These are phyloP conservation scores for Sprattus sprattus DNA, from an alignment of 2,113 vertebrate species.

Conservation along the genomic window DNA sequence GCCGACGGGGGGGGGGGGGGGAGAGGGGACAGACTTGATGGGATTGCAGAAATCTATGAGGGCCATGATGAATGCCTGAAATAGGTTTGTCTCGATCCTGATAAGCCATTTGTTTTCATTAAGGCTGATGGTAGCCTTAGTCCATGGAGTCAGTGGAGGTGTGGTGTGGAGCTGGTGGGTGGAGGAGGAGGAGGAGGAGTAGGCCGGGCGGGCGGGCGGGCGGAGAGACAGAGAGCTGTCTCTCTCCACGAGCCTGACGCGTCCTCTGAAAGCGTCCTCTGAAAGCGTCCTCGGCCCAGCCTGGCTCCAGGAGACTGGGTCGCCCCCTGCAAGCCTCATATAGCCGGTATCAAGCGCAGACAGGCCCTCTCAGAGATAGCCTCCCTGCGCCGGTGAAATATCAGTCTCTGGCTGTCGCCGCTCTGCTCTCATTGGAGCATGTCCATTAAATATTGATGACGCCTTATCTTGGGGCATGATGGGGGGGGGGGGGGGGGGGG, in stretches of 20 bases:
- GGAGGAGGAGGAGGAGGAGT: constrained; percentile 38
- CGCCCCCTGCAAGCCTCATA: background rate
- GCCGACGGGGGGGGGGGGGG: constrained; percentile 59
- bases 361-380: background rate
- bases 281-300: constrained; percentile 64
- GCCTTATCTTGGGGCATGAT: constrained; percentile 47
- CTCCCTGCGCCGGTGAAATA: constrained; percentile 42
- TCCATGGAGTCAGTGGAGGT: constrained; percentile 37
- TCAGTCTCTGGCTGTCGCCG: constrained; percentile 52
- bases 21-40: constrained; percentile 66
- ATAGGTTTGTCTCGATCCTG: constrained; percentile 74
- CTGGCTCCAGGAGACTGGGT: background rate
- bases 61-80: constrained; percentile 77
- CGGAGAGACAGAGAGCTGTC: constrained; percentile 40
- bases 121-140: constrained; percentile 64
- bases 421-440: constrained; percentile 50
- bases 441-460: constrained; percentile 64
- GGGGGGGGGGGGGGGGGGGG: constrained; percentile 24
- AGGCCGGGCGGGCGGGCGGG: constrained; percentile 52
- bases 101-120: constrained; percentile 82
- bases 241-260: background rate
- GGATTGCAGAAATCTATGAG: constrained; percentile 75
- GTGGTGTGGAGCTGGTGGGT: background rate
- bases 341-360: background rate
- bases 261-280: constrained; percentile 38